A percentile compares a stretch with the other conserved stretches of the same genome.
These are phyloP conservation scores for Carcina quercana DNA, from an alignment of 2,888 invertebrate species.

Conservation along the genomic window DNA sequence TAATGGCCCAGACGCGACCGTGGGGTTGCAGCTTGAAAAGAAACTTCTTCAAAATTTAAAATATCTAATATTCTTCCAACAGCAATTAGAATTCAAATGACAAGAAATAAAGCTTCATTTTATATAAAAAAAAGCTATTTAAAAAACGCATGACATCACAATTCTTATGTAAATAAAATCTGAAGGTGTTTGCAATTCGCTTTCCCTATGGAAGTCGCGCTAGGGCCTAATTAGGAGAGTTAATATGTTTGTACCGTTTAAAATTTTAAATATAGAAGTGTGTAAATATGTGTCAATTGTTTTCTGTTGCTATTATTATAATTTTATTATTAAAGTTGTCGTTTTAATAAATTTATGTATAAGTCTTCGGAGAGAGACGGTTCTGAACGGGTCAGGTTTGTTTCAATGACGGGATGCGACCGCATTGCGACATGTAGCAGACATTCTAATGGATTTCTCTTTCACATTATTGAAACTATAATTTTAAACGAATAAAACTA, in stretches of 20 bases:
- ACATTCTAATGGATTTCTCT: too few relatives aligned
- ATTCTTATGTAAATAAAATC: not conserved
- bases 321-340: conserved; percentile 8
- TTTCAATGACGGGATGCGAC: too few relatives aligned
- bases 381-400: too few relatives aligned
- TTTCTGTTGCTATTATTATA: conserved; percentile 9
- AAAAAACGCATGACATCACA: not conserved
- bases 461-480: too few relatives aligned
- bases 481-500: too few relatives aligned
- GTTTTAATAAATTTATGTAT: conserved; percentile 4
- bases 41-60: too few relatives aligned
- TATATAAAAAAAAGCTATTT: not conserved
- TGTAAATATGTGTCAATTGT: conserved; percentile 19
- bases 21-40: too few relatives aligned
- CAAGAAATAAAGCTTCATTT: not conserved
- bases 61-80: too few relatives aligned
- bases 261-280: conserved; percentile 12
- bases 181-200: not conserved
- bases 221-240: too few relatives aligned
- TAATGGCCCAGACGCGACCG: too few relatives aligned
- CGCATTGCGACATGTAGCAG: too few relatives aligned
- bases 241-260: conserved; percentile 14
- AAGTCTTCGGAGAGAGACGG: not conserved
- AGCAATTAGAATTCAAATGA: not conserved
- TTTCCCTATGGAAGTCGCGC: too few relatives aligned